phyloP scores from a whole-genome alignment of 2,113 vertebrate genomes.

The Proterorhinus semilunaris region DNA sequence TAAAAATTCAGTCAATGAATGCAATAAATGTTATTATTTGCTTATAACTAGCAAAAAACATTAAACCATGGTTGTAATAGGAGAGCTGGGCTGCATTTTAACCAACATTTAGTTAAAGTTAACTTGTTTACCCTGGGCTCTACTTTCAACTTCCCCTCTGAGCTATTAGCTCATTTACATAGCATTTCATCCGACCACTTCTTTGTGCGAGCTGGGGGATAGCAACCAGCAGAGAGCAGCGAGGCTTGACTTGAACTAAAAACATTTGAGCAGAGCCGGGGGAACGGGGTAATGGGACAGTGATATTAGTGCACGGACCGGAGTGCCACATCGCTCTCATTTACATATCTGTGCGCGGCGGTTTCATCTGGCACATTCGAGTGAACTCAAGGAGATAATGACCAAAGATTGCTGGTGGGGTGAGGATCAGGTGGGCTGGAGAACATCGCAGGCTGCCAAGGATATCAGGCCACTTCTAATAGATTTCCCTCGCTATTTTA shows the following conservation, averaged over 20 bases:
- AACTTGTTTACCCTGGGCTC: not conserved
- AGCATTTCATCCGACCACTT: not conserved
- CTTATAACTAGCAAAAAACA: no score
- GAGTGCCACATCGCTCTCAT: not conserved
- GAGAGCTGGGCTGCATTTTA: no score
- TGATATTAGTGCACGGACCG: not conserved
- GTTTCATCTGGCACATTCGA: not conserved
- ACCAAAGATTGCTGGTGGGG: not conserved
- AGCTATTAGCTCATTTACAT: not conserved
- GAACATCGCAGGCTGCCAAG: not conserved
- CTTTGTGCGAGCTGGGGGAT: constrained; percentile 44
- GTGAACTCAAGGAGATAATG: constrained; percentile 8
- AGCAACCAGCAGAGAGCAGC: constrained; percentile 3
- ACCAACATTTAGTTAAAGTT: not conserved
- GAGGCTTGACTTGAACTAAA: constrained; percentile 11
- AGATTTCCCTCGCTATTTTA: no score
- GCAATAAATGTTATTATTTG: no score
- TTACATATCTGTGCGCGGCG: not conserved
- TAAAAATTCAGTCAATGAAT: no score
- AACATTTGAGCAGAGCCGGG: constrained; percentile 8
- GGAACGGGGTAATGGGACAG: constrained; percentile 14
- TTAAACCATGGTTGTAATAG: no score
- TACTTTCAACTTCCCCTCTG: not conserved
- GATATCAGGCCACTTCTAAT: not conserved
- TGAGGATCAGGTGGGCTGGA: constrained; percentile 1